Conservation (phyloP, 1,140 invertebrate genomes). For the Lysiphlebus fabarum region DNA sequence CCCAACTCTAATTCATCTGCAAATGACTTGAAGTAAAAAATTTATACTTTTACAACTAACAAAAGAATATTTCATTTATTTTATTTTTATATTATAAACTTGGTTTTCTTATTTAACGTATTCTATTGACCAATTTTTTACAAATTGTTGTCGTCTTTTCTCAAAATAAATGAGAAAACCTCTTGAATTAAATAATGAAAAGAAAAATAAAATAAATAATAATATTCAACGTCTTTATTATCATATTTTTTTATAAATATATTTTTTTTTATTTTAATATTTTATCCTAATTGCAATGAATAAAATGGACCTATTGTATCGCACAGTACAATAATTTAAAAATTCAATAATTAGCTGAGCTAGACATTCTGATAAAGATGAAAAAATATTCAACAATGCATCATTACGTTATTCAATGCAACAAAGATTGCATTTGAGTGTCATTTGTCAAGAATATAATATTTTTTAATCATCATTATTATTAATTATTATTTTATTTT, state of each 20-base stretch:
- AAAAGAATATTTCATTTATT: constrained; percentile 11
- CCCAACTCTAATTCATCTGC: neutral
- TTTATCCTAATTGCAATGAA: neutral
- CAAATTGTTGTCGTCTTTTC: constrained; percentile 14
- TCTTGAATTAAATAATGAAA: neutral
- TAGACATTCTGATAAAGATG: neutral
- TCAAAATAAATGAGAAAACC: constrained; percentile 4
- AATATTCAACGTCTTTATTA: constrained; percentile 1
- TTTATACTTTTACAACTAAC: constrained; percentile 22
- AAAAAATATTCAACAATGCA: constrained; percentile 9
- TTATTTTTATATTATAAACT: neutral
- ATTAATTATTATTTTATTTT: too few species aligned
- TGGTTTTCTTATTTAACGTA: constrained; percentile 4
- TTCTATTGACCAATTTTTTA: constrained; percentile 12
- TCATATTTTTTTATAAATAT: constrained; percentile 13
- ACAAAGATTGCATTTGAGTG: too few species aligned
- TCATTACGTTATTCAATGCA: neutral
- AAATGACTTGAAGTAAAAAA: constrained; percentile 19
- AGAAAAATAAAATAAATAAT: neutral
- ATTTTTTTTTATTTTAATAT: too few species aligned
- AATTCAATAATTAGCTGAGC: constrained; percentile 12
- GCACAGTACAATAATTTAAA: constrained; percentile 7
- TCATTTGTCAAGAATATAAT: too few species aligned
- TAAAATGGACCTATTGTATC: constrained; percentile 7
- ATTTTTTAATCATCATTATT: too few species aligned